Evolutionary conservation across 2,113 vertebrate species (phyloP), one percentile per base, ranked within the genome.

Genomic region (Neogobius melanostomus): DNA sequence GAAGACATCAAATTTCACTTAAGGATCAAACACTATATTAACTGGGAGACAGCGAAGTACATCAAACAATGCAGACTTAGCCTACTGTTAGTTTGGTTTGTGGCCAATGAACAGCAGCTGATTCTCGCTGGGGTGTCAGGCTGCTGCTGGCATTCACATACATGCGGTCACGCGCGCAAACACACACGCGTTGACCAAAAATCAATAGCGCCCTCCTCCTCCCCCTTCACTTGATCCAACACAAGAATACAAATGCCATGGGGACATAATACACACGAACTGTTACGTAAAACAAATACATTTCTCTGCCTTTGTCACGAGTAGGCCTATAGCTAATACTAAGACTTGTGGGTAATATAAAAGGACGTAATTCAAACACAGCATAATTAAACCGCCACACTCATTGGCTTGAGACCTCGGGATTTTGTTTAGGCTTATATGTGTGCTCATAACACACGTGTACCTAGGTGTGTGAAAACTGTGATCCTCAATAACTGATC

Each of bases 51-150:
- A 52, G 0, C 45, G 47, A 72, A 4, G 57, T n/a, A 73, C 46
- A 21, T 10, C 48, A 64, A 74, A 47, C 57, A 48, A 57, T 17
- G 60, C 10, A 66, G 36, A 48, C 42, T 61, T 15, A 53, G 21
- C 21, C 21, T 46, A 66, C 61, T 68, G 50, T 64, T 3, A 21
- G 67, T 67, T 70, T 79, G 81, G 79, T 78, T 56, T 62, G 47
- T 50, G 65, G 78, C 71, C 87, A 81, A 65, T 73, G 72, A 85
- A 80, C 85, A 86, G 82, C 88, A 89, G 89, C 84, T 89, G 89
- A 77, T 77, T 88, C 79, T 9, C 88, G 83, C 76, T 60, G 45
- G 82, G 88, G 85, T 87, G 86, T 85, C 85, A 75, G 71, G 81
- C 86, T 85, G 81, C 82, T 79, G 83, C 82, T 87, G 83, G 75